Base-by-base conservation (phyloP, 2,888 invertebrate species). In the Dorcus hopei region DNA sequence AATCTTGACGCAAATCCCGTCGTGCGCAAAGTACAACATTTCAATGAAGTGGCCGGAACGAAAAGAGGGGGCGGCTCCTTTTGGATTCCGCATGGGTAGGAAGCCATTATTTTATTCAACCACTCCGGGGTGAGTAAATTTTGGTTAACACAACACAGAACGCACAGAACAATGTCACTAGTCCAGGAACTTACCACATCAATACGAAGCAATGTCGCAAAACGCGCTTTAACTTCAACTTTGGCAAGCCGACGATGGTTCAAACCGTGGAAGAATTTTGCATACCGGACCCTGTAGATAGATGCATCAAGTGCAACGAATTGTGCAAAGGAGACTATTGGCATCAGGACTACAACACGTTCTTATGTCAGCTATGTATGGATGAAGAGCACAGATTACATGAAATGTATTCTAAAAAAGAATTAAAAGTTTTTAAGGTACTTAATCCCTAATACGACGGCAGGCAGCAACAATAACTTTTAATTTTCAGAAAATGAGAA, bases 271-370 rank as follows among this genome's bases (percentile, higher is more conserved):
- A 80, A 70, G 71, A 78, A 14, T 74, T 79, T 59, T 82, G 82
- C 62, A 72, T 77, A 51, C 70, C 74, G 9, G 69, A 67, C 52
- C 77, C 79, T 43, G 62, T 54, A 9, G 80, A 82, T 62, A 57
- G 64, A 38, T 82, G 82, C 61, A 69, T 71, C 42, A 71, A 77
- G 61, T 82, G 82, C 61, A 70, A 72, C 2, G 65, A 70, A 62
- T 67, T 74, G 42, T 80, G 80, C 47, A 55, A 68, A 9, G 80
- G 80, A 1, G 82, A 82, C 72, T 82, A 81, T 63, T 82, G 82
- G 82, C 80, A 81, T 14, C 64, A 64, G 58, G 70, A 75, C 53
- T 68, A 74, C 53, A 60, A 65, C 1, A 64, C 69, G 19, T 81
- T 78, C 61, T 69, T 82, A 41, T 82, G 82, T 57, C 75, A 80